These are phyloP conservation scores for Lophius piscatorius DNA, from an alignment of 2,113 vertebrate species.

Conservation along the genomic window DNA sequence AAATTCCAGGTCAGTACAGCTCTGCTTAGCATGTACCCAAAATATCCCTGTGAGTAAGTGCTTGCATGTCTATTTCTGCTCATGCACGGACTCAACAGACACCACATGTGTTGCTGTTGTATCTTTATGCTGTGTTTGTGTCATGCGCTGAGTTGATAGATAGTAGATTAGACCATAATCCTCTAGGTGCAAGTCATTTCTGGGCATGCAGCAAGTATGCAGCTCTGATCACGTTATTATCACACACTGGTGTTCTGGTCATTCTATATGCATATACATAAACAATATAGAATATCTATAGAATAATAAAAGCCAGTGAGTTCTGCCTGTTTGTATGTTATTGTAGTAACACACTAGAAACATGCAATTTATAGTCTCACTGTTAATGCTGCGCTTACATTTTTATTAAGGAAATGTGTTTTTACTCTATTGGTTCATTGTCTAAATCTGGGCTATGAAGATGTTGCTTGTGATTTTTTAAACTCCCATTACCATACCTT, in stretches of 20 bases:
- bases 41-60: constrained; percentile 32
- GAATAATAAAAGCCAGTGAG: no score
- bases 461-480: no score
- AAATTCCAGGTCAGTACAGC: constrained; percentile 12
- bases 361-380: no score
- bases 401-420: no score
- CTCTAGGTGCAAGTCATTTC: neutral
- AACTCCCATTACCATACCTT: no score
- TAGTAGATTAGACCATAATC: constrained; percentile 5
- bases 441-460: no score
- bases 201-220: neutral
- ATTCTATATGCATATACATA: no score
- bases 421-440: neutral
- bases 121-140: constrained; percentile 19
- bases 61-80: constrained; percentile 17
- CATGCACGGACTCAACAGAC: constrained; percentile 32
- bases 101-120: constrained; percentile 22
- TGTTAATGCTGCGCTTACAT: no score
- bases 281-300: no score
- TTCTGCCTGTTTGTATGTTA: no score
- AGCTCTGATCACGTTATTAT: neutral
- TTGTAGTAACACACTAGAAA: no score
- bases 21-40: constrained; percentile 6
- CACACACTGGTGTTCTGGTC: neutral
- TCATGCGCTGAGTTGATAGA: neutral